Percentiles rank a stretch among this genome's conserved stretches.
These are phyloP conservation scores for Corythoichthys haematopterus DNA, from an alignment of 2,113 vertebrate genomes.

Conservation along the genomic window DNA sequence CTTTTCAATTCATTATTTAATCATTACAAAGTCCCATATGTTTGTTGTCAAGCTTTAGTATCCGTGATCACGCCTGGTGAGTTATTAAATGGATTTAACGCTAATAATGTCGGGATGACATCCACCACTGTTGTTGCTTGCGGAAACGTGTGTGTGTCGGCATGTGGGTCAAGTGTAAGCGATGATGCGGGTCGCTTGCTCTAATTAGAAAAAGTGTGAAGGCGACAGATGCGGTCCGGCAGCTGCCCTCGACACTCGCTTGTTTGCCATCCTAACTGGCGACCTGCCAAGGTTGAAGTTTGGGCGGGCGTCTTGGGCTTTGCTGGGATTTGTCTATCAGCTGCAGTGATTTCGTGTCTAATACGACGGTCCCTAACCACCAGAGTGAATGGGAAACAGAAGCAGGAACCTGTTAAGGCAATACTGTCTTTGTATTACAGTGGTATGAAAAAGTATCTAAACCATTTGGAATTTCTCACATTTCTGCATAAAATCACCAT, in stretches of 20 bases:
- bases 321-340: background rate
- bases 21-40: background rate
- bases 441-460: too few species aligned
- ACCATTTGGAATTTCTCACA: too few species aligned
- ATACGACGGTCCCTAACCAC: too few species aligned
- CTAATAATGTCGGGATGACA: background rate
- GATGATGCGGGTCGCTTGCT: constrained; percentile 13
- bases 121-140: background rate
- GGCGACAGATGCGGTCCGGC: constrained; percentile 22
- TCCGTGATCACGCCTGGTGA: background rate
- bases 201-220: constrained; percentile 12
- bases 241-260: background rate
- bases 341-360: too few species aligned
- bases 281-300: background rate
- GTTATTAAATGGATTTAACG: background rate
- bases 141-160: background rate
- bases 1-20: background rate
- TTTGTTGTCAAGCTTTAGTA: background rate
- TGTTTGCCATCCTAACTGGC: constrained; percentile 28
- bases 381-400: too few species aligned
- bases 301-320: background rate
- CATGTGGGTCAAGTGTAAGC: constrained; percentile 11
- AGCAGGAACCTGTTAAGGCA: too few species aligned
- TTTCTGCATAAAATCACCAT: too few species aligned
- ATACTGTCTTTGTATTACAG: too few species aligned